Conservation (phyloP, 2,888 invertebrate species). For the Ennomos quercinarius region DNA sequence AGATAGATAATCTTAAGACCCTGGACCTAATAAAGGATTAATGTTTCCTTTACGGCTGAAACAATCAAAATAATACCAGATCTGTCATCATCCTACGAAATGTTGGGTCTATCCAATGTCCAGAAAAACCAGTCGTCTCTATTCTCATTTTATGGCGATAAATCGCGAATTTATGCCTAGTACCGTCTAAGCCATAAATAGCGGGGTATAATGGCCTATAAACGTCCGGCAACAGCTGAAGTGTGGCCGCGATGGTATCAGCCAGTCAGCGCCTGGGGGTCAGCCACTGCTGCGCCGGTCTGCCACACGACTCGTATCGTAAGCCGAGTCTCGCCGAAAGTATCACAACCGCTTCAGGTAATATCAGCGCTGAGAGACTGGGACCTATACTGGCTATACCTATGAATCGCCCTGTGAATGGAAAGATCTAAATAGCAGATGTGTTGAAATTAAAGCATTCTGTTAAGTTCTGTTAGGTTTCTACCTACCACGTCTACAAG, state of each 20-base stretch:
- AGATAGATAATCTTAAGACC: too few species aligned
- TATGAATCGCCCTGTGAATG: not conserved
- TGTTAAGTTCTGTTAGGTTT: too few species aligned
- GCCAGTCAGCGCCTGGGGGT: constrained; percentile 51
- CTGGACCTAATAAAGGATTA: too few species aligned
- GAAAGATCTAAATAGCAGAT: not conserved
- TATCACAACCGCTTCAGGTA: constrained; percentile 3
- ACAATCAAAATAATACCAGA: too few species aligned
- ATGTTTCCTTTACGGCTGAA: too few species aligned
- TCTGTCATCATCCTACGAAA: too few species aligned
- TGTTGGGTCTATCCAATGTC: too few species aligned
- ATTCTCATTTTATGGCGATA: constrained; percentile 31
- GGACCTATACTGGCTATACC: not conserved
- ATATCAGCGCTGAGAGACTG: constrained; percentile 7
- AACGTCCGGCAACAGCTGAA: constrained; percentile 61
- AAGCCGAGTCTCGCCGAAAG: constrained; percentile 3
- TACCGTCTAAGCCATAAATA: constrained; percentile 59
- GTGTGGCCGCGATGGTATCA: constrained; percentile 64
- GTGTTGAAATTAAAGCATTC: too few species aligned
- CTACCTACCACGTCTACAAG: too few species aligned
- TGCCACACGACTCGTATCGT: constrained; percentile 50
- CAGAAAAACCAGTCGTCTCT: constrained; percentile 3
- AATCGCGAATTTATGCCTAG: constrained; percentile 48
- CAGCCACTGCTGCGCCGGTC: constrained; percentile 50
- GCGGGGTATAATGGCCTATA: constrained; percentile 65